phyloP scores from a whole-genome alignment of 2,797 vertebrate species.

The Pampus argenteus region DNA sequence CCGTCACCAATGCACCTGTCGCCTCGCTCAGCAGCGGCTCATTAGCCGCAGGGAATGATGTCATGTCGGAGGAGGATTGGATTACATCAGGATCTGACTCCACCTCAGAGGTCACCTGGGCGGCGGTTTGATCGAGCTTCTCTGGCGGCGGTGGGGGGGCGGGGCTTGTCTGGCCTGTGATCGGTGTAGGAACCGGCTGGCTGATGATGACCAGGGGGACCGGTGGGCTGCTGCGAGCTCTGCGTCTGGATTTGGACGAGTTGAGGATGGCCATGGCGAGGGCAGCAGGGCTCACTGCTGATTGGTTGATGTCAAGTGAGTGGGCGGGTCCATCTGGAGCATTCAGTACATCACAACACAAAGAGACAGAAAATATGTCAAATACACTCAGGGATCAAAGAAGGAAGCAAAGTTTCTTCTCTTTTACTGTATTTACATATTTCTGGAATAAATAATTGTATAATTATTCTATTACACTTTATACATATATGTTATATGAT shows the following conservation, averaged over 20 bases:
- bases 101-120: neutral
- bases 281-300: slow-evolving; percentile 32
- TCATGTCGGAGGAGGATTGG: neutral
- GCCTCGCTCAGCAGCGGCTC: slow-evolving; percentile 7
- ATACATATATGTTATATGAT: too few species aligned
- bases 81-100: slow-evolving; percentile 4
- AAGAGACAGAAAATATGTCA: neutral
- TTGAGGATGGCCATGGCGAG: slow-evolving; percentile 50
- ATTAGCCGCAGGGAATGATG: slow-evolving; percentile 42
- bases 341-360: neutral
- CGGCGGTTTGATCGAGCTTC: neutral
- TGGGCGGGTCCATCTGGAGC: slow-evolving; percentile 25
- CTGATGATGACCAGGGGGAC: slow-evolving; percentile 55
- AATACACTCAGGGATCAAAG: neutral
- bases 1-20: neutral
- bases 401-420: too few species aligned
- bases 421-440: too few species aligned
- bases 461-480: too few species aligned
- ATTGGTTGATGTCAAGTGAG: slow-evolving; percentile 34
- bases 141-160: neutral
- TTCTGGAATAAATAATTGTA: too few species aligned
- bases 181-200: slow-evolving; percentile 14
- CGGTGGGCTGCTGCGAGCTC: slow-evolving; percentile 1
- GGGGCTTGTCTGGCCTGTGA: slow-evolving; percentile 7
- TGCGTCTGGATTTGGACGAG: slow-evolving; percentile 6